phyloP scores from a whole-genome alignment of 2,113 vertebrate species.

The Macrotus californicus region DNA sequence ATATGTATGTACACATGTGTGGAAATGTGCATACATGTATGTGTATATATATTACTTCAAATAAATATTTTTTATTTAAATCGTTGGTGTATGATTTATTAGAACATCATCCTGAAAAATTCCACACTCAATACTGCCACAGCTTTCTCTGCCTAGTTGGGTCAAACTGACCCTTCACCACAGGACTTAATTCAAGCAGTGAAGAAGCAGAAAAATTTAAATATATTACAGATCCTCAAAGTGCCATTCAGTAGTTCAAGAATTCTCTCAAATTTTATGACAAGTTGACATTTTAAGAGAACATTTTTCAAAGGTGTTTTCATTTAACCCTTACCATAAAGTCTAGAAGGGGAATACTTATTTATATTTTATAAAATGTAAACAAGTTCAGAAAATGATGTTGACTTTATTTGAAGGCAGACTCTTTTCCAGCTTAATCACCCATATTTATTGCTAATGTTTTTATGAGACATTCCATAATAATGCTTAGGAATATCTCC shows the following conservation, averaged over 20 bases:
- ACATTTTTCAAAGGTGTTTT: not conserved
- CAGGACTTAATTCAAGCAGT: not conserved
- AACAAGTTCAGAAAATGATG: not conserved
- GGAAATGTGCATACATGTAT: not conserved
- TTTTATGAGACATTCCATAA: not conserved
- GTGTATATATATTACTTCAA: not conserved
- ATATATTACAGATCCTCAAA: not conserved
- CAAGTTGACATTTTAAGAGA: not conserved
- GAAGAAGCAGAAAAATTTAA: not conserved
- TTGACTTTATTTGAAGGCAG: not conserved
- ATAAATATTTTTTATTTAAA: not conserved
- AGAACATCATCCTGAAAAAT: not conserved
- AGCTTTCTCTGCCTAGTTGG: not conserved
- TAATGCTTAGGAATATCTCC: not conserved
- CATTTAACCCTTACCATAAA: not conserved
- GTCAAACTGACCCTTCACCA: not conserved
- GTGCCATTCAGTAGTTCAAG: not conserved
- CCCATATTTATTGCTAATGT: not conserved
- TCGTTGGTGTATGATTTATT: not conserved
- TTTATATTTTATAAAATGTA: not conserved
- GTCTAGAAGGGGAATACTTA: not conserved
- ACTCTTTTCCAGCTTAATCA: not conserved
- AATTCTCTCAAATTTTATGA: conserved; percentile 7
- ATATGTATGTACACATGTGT: not conserved
- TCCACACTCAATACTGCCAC: not conserved